Evolutionary conservation across 2,113 vertebrate genomes (phyloP).

Genomic region (Entomyzon cyanotis): DNA sequence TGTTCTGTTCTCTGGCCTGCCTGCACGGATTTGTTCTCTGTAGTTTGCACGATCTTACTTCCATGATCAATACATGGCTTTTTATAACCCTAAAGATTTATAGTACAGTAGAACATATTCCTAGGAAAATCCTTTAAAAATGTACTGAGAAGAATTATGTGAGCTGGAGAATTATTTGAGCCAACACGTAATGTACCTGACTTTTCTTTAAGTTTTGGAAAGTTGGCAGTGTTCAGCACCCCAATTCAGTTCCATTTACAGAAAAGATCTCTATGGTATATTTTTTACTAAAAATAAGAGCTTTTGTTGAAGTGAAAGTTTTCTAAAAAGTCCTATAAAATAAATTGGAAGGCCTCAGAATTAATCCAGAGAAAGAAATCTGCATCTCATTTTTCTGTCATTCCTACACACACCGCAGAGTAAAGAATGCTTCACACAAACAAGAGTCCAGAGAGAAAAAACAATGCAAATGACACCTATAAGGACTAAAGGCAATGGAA

Average conservation of each 20-base stretch:
- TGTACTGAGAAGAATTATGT: background rate
- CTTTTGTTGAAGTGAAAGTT: background rate
- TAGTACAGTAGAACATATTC: background rate
- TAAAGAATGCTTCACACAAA: background rate
- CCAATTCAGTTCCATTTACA: background rate
- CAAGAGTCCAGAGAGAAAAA: background rate
- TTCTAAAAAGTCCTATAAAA: background rate
- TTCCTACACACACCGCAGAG: background rate
- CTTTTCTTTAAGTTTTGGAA: conserved; percentile 44
- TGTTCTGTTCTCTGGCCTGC: background rate
- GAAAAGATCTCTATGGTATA: background rate
- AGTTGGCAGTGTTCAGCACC: conserved; percentile 15
- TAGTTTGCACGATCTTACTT: background rate
- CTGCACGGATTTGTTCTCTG: background rate
- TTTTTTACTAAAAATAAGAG: background rate
- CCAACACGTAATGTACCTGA: conserved; percentile 2
- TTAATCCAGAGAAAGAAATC: background rate
- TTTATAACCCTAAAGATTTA: background rate
- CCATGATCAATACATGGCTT: background rate
- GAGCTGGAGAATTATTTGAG: background rate
- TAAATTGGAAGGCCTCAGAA: background rate
- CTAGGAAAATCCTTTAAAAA: conserved; percentile 10
- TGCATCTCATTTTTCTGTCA: background rate
- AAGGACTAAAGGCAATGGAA: background rate
- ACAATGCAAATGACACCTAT: background rate